Percentiles rank a stretch among this genome's conserved stretches.
phyloP scores from a whole-genome alignment of 2,888 invertebrate species.

The Agrochola litura region DNA sequence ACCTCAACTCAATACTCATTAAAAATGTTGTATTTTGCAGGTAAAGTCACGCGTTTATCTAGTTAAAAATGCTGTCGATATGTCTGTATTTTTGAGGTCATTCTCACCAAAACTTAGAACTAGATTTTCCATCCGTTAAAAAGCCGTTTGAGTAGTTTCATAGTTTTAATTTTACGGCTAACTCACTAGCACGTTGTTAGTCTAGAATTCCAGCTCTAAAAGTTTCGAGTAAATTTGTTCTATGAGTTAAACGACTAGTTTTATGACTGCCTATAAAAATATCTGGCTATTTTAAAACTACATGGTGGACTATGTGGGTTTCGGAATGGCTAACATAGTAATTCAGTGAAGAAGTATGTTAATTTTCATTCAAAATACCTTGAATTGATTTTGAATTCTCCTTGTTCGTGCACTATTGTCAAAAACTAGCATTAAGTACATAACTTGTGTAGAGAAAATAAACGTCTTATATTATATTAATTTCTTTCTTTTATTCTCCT shows the following conservation, averaged over 20 bases:
- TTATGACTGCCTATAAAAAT: constrained; percentile 38
- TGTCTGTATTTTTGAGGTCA: background rate
- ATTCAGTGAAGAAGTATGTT: background rate
- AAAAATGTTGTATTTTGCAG: background rate
- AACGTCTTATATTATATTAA: too few relatives aligned
- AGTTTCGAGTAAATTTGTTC: constrained; percentile 12
- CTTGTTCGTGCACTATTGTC: too few relatives aligned
- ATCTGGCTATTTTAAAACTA: constrained; percentile 19
- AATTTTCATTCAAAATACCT: background rate
- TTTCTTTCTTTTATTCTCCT: background rate
- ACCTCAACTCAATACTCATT: background rate
- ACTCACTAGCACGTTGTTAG: constrained; percentile 29
- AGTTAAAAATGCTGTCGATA: too few relatives aligned
- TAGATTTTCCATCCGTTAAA: constrained; percentile 16
- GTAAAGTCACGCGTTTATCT: background rate
- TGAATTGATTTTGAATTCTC: background rate
- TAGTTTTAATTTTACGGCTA: constrained; percentile 38
- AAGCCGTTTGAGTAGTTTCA: constrained; percentile 16
- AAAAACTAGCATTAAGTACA: too few relatives aligned
- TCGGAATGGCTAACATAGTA: background rate
- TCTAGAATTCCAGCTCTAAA: constrained; percentile 41
- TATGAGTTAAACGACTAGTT: constrained; percentile 14
- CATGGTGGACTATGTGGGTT: background rate
- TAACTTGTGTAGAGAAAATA: too few relatives aligned
- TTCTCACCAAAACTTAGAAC: background rate